Base-by-base conservation (phyloP, 2,113 vertebrate genomes). In the Oriolus oriolus region DNA sequence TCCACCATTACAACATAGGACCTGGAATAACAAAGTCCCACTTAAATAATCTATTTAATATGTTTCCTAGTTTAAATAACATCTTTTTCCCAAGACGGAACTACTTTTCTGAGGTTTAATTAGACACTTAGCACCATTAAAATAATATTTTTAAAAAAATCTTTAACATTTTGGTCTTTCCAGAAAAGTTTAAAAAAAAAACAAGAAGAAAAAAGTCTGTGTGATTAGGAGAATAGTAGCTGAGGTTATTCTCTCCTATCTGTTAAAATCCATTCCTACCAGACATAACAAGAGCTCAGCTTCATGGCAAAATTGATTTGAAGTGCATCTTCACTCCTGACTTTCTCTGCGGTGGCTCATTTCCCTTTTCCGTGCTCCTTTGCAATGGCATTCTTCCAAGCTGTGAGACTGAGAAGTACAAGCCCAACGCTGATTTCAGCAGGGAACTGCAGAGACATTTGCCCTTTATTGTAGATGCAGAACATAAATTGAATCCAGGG, bases 391-490 rank as follows among this genome's bases (percentile, higher is more conserved):
- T 86, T 79, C 94, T 96, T 97, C 94, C 96, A 96, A 93, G 87
- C 92, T 90, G 89, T 79, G 94, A 95, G 90, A 56, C 93, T 94
- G 71, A 76, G 90, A 84, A 94, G 64, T 83, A 87, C 82, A 92
- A 95, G 89, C 90, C 95, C 92, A 95, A 37, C 59, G 64, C 91
- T 87, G 82, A 93, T 96, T 95, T 94, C 95, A 96, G 94, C 79
- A 65, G 95, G 95, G 94, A 95, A 47, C 92, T 92, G 93, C 76
- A 92, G 73, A 97, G 93, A 95, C 79, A 71, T 96, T 97, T 97
- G 95, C 92, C 95, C 94, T 96, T 97, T 94, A 97, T 95, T 95
- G 93, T 86, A 92, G 88, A 96, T 94, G 97, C 94, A 93, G 94
- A 96, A 81, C 76, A 66, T 84, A 95, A 80, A 89, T 56, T 96